phyloP scores from a whole-genome alignment of 1,140 invertebrate genomes.

The Amphibalanus amphitrite region DNA sequence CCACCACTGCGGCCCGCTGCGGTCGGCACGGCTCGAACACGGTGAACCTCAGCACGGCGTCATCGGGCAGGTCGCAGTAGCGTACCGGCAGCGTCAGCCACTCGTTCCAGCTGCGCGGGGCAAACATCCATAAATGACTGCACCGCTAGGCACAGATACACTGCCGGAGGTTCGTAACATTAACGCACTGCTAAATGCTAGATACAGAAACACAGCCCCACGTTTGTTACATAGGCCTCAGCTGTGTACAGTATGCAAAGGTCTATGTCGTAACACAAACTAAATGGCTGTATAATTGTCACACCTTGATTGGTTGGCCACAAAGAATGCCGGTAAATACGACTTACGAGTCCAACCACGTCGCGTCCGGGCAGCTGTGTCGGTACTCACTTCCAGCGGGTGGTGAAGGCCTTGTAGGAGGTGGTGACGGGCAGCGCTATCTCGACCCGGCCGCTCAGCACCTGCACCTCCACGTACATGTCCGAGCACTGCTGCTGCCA shows the following conservation, averaged over 20 bases:
- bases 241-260: too few relatives aligned
- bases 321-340: too few relatives aligned
- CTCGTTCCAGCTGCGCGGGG: constrained; percentile 73
- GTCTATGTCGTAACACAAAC: too few relatives aligned
- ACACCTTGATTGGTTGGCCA: too few relatives aligned
- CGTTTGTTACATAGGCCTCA: too few relatives aligned
- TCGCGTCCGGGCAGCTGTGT: too few relatives aligned
- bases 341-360: too few relatives aligned
- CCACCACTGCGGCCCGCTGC: constrained; percentile 59
- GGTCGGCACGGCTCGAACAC: constrained; percentile 84
- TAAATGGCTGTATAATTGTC: too few relatives aligned
- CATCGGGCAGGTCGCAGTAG: constrained; percentile 77
- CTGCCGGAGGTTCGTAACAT: too few relatives aligned
- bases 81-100: constrained; percentile 84
- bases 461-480: constrained; percentile 68
- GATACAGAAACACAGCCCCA: too few relatives aligned
- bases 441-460: constrained; percentile 50
- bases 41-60: constrained; percentile 74
- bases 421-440: constrained; percentile 76
- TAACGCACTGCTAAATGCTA: too few relatives aligned
- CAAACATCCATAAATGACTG: constrained; percentile 17
- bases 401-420: constrained; percentile 82
- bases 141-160: too few relatives aligned
- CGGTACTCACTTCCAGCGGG: constrained; percentile 66
- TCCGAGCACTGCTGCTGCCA: constrained; percentile 64